These are phyloP conservation scores for Paradoxurus hermaphroditus DNA, from an alignment of 2,113 vertebrate species.

Conservation along the genomic window DNA sequence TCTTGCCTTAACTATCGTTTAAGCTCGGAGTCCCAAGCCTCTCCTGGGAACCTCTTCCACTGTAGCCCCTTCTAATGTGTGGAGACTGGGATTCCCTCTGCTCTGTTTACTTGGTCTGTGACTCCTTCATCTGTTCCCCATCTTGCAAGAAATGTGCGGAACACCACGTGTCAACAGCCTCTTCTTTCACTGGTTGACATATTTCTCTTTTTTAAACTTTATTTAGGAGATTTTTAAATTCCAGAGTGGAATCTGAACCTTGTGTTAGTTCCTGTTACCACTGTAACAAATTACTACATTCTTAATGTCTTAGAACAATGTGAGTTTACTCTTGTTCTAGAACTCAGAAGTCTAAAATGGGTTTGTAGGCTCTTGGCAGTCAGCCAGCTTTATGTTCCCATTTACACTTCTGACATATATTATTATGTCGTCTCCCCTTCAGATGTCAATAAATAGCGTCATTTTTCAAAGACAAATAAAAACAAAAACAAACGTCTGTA, in stretches of 20 bases:
- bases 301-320: neutral
- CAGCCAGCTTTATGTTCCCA: neutral
- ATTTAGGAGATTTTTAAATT: neutral
- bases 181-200: neutral
- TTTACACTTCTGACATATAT: neutral
- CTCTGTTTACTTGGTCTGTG: neutral
- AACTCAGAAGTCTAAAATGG: neutral
- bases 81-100: neutral
- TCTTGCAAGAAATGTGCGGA: neutral
- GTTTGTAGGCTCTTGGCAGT: neutral
- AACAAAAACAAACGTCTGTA: too few species aligned
- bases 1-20: neutral
- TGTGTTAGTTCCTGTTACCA: neutral
- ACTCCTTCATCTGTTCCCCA: neutral
- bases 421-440: neutral
- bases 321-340: neutral
- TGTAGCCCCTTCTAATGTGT: accelerated
- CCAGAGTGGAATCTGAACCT: neutral
- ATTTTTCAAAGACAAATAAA: neutral
- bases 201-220: neutral
- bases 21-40: neutral
- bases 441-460: neutral
- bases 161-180: neutral
- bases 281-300: neutral
- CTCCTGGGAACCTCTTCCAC: neutral